A percentile compares a stretch with the other conserved stretches of the same genome.
Conservation (phyloP, 2,888 invertebrate genomes). For the Pachymerium ferrugineum region DNA sequence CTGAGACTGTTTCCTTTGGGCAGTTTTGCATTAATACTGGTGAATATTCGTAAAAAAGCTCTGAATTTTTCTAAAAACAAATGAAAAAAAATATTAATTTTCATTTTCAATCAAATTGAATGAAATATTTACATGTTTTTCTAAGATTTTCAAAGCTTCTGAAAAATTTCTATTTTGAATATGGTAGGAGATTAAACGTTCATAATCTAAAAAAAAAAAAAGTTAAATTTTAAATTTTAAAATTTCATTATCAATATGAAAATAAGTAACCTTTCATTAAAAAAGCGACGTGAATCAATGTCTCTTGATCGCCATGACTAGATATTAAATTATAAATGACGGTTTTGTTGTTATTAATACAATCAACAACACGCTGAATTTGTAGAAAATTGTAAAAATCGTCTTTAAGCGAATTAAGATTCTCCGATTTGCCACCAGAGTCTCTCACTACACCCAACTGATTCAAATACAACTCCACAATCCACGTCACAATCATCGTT, state of each 20-base stretch:
- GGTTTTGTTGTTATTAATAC: conserved; percentile 71
- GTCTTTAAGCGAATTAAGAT: conserved; percentile 61
- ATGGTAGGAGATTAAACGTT: conserved; percentile 83
- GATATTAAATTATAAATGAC: conserved; percentile 86
- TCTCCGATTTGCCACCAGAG: conserved; percentile 45
- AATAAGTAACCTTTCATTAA: conserved; percentile 60
- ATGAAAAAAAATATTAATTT: background rate
- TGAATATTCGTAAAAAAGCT: conserved; percentile 83
- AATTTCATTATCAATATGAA: background rate
- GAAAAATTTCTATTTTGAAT: conserved; percentile 63
- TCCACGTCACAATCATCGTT: conserved; percentile 91
- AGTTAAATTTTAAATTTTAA: conserved; percentile 5
- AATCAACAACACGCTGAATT: conserved; percentile 65
- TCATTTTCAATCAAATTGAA: background rate
- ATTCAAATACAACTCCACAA: conserved; percentile 84
- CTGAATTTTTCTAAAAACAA: conserved; percentile 51
- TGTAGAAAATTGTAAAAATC: conserved; percentile 72
- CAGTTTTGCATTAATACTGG: conserved; percentile 78
- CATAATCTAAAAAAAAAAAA: conserved; percentile 61
- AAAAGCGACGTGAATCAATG: conserved; percentile 78
- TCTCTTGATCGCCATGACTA: conserved; percentile 89
- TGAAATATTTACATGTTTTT: conserved; percentile 53
- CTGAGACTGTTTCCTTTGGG: conserved; percentile 73
- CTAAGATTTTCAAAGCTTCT: conserved; percentile 69
- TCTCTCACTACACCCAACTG: conserved; percentile 70